These are phyloP conservation scores for Drosophila erecta DNA, from an alignment of 1,140 invertebrate genomes.

Conservation along the genomic window DNA sequence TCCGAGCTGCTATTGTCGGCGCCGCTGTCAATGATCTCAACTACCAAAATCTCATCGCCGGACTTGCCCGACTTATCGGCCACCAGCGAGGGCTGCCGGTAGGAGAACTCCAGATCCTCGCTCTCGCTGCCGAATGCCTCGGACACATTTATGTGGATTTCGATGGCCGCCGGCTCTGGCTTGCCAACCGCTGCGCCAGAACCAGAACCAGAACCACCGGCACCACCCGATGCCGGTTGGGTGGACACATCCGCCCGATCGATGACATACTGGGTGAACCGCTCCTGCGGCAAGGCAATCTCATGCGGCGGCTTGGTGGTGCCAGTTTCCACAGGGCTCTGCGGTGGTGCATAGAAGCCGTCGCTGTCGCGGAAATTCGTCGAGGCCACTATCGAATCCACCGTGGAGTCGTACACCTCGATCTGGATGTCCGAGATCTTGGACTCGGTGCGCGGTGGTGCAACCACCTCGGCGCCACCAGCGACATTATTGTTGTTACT, in stretches of 20 bases:
- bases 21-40: slow-evolving; percentile 76
- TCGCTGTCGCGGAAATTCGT: slow-evolving; percentile 75
- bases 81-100: slow-evolving; percentile 50
- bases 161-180: slow-evolving; percentile 77
- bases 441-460: slow-evolving; percentile 64
- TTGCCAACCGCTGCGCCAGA: slow-evolving; percentile 35
- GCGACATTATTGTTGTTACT: neutral
- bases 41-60: slow-evolving; percentile 77
- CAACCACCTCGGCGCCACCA: slow-evolving; percentile 4
- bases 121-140: slow-evolving; percentile 78
- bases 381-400: slow-evolving; percentile 77
- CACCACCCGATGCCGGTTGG: slow-evolving; percentile 50
- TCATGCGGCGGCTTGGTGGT: slow-evolving; percentile 49
- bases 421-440: slow-evolving; percentile 83
- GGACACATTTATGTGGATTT: slow-evolving; percentile 83
- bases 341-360: slow-evolving; percentile 54
- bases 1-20: slow-evolving; percentile 60
- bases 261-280: slow-evolving; percentile 80
- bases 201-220: neutral
- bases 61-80: slow-evolving; percentile 30
- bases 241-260: slow-evolving; percentile 77
- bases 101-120: slow-evolving; percentile 80
- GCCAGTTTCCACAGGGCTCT: slow-evolving; percentile 17
- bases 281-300: slow-evolving; percentile 42
- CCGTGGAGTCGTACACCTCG: slow-evolving; percentile 80